Evolutionary conservation across 2,888 invertebrate species (phyloP).

Genomic region (Caenorhabditis panamensis): DNA sequence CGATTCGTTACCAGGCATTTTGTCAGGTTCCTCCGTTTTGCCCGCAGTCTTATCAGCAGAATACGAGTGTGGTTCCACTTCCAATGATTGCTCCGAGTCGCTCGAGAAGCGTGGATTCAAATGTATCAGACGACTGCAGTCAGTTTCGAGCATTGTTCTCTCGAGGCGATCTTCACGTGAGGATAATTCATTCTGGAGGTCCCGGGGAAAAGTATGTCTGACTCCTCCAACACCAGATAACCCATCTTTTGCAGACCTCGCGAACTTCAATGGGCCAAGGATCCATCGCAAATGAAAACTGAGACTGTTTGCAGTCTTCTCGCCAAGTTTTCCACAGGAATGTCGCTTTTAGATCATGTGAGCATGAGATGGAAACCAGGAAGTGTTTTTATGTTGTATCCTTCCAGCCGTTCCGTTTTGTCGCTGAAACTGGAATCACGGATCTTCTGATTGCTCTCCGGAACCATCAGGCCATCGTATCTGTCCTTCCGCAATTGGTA

Average conservation of each 20-base stretch:
- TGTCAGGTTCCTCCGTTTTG: constrained; percentile 66
- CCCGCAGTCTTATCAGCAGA: constrained; percentile 59
- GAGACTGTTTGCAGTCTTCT: constrained; percentile 50
- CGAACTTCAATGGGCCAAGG: constrained; percentile 61
- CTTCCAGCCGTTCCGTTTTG: constrained; percentile 69
- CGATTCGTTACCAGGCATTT: too few relatives aligned
- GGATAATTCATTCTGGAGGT: constrained; percentile 63
- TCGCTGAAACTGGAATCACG: constrained; percentile 70
- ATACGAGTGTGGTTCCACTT: constrained; percentile 59
- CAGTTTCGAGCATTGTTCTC: constrained; percentile 59
- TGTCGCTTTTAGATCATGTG: constrained; percentile 59
- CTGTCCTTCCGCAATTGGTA: constrained; percentile 62
- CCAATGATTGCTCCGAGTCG: constrained; percentile 48
- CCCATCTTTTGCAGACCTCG: constrained; percentile 55
- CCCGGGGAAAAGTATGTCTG: constrained; percentile 64
- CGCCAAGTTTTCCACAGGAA: constrained; percentile 57
- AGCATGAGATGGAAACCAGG: background rate
- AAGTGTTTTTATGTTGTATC: background rate
- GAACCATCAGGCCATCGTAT: constrained; percentile 39
- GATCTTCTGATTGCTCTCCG: constrained; percentile 67
- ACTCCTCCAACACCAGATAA: too few relatives aligned
- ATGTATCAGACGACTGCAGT: constrained; percentile 61
- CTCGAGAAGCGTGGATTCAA: constrained; percentile 55
- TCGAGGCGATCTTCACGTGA: constrained; percentile 65
- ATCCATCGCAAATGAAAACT: constrained; percentile 60